Base-by-base conservation (phyloP, 2,888 invertebrate genomes). In the Autographa gamma region DNA sequence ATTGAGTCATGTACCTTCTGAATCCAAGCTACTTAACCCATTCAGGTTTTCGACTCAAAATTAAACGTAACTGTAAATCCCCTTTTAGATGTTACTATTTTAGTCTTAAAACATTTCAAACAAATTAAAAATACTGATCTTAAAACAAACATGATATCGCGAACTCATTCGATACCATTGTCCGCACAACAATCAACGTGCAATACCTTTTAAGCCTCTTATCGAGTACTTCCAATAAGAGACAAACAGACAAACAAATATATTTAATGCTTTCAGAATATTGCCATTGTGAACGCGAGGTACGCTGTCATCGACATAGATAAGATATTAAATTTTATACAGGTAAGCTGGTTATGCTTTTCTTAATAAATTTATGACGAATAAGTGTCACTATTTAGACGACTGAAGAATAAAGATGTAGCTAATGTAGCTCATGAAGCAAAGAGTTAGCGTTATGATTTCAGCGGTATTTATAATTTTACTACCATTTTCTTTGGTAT, bases 281-380 rank as follows among this genome's bases (percentile, higher is more conserved):
- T 72, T 43, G 48, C 25, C 11, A 11, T 79, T 61, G 60, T 56
- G 14, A 63, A 58, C 48, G 60, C 76, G n/a, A 13, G 2, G 9
- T 4, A 52, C 9, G 2, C 34, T 2, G 13, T 68, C 8, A 56
- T 61, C 14, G 41, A 76, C 13, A 32, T 48, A 13, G 13, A 60
- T 13, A 67, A 56, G n/a, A 19, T 77, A 16, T 41, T 66, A 43
- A 59, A 52, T 31, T 48, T 79, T 66, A 13, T 77, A 14, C 60
- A 72, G 82, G 80, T 80, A 77, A 81, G 74, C 34, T 59, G 14
- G 48, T 48, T n/a, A 7, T 5, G 7, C n/a, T n/a, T 43, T n/a
- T 16, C 7, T n/a, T 48, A 48, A n/a, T 5, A 2, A 25, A 25
- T 25, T 25, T 2, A 25, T 25, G 25, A 25, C 25, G 25, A 25